These are phyloP conservation scores for Coremacera marginata DNA, from an alignment of 2,888 invertebrate species.

Conservation along the genomic window DNA sequence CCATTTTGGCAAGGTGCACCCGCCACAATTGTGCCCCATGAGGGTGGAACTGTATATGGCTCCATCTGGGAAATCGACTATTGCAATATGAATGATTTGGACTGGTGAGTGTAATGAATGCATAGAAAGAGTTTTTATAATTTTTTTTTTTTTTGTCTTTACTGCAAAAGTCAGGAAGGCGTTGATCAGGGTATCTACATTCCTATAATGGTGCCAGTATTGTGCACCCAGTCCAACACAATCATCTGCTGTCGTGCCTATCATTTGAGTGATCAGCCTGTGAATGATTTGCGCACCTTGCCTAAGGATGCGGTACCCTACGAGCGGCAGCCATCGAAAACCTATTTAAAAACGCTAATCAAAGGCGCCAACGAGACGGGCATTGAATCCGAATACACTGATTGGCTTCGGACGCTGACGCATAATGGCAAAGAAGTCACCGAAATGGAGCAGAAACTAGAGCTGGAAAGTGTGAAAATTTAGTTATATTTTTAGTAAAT, in stretches of 20 bases:
- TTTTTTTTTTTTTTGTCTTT: no score
- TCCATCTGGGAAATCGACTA: conserved; percentile 82
- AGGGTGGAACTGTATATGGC: conserved; percentile 73
- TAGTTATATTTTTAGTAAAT: not conserved
- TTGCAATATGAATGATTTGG: conserved; percentile 75
- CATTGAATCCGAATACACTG: conserved; percentile 81
- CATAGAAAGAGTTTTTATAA: not conserved
- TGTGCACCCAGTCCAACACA: not conserved
- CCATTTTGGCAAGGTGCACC: conserved; percentile 85
- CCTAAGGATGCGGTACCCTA: conserved; percentile 70
- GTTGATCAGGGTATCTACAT: conserved; percentile 47
- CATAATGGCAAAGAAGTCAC: conserved; percentile 80
- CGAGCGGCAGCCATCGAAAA: conserved; percentile 80
- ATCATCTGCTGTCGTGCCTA: conserved; percentile 77
- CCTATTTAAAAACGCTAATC: conserved; percentile 73
- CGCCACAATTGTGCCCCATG: conserved; percentile 79
- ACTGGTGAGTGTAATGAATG: conserved; percentile 72
- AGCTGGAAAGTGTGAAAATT: conserved; percentile 57
- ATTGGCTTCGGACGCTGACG: conserved; percentile 75
- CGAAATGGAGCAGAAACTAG: conserved; percentile 64
- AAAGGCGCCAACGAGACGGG: conserved; percentile 67
- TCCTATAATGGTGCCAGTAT: conserved; percentile 43
- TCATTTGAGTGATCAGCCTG: conserved; percentile 76
- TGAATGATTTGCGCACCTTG: conserved; percentile 57
- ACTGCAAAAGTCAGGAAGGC: conserved; percentile 49